phyloP scores from a whole-genome alignment of 2,113 vertebrate genomes.

The Arvicanthis niloticus region DNA sequence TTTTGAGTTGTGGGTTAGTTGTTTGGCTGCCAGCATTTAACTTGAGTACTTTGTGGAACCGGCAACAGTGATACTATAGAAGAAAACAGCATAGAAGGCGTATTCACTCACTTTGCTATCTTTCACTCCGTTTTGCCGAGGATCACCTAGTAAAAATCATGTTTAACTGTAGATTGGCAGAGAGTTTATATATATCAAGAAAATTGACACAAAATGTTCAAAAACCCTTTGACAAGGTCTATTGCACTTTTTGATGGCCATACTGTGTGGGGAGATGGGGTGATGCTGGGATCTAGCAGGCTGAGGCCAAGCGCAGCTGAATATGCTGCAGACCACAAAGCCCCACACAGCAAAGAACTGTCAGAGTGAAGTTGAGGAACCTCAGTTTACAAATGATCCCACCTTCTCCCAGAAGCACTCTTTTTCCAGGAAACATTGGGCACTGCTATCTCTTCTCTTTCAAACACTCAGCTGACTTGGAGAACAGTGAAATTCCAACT shows the following conservation, averaged over 20 bases:
- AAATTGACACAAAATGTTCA: neutral
- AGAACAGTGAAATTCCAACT: conserved; percentile 6
- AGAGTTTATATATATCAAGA: conserved; percentile 2
- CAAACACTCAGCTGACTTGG: neutral
- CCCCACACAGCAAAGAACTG: neutral
- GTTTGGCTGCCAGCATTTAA: conserved; percentile 19
- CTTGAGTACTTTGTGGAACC: conserved; percentile 40
- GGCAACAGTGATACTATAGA: neutral
- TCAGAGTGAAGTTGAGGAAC: neutral
- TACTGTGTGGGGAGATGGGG: neutral
- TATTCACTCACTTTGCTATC: neutral
- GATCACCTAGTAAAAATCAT: neutral
- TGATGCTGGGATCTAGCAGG: neutral
- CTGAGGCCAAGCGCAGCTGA: neutral
- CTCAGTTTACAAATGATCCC: neutral
- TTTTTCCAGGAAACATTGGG: neutral
- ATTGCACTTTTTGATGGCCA: neutral
- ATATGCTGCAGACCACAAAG: neutral
- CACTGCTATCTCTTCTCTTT: neutral
- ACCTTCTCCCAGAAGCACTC: neutral
- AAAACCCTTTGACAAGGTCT: neutral
- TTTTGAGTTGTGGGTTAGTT: neutral
- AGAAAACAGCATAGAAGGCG: neutral
- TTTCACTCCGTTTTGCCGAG: conserved; percentile 28
- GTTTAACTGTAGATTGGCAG: conserved; percentile 9